phyloP scores from a whole-genome alignment of 2,113 vertebrate species.

The Leptocoma aspasia region DNA sequence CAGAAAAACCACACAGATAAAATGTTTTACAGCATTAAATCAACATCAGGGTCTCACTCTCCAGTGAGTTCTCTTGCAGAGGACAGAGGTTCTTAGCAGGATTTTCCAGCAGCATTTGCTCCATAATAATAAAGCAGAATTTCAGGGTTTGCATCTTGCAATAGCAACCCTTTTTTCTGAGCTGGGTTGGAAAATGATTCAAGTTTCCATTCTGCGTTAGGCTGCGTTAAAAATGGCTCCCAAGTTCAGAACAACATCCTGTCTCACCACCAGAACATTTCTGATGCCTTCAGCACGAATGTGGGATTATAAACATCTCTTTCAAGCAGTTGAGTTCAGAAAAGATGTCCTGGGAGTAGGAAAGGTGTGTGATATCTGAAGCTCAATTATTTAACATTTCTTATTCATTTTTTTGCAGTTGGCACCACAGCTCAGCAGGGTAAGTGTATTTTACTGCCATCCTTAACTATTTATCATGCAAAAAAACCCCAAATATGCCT shows the following conservation, averaged over 20 bases:
- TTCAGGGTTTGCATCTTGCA: background rate
- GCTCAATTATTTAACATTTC: background rate
- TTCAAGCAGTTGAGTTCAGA: background rate
- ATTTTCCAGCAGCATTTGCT: background rate
- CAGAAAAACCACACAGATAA: background rate
- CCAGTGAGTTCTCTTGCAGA: background rate
- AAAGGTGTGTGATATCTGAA: background rate
- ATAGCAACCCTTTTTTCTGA: background rate
- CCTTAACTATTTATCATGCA: background rate
- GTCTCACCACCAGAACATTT: background rate
- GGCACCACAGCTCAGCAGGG: background rate
- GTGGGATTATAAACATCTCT: background rate
- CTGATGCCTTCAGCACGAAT: background rate
- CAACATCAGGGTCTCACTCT: rapidly evolving
- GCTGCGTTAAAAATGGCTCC: background rate
- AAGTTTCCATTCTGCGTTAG: background rate
- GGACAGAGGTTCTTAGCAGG: background rate
- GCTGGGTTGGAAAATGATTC: background rate
- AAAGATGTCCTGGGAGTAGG: background rate
- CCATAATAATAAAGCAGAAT: background rate
- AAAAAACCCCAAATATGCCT: background rate
- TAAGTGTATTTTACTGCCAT: background rate
- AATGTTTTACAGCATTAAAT: background rate
- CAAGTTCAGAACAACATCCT: background rate
- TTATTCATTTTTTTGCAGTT: background rate